A percentile compares a stretch with the other conserved stretches of the same genome.
Evolutionary conservation across 2,888 invertebrate genomes (phyloP).

Genomic region (Amphiduros pacificus): DNA sequence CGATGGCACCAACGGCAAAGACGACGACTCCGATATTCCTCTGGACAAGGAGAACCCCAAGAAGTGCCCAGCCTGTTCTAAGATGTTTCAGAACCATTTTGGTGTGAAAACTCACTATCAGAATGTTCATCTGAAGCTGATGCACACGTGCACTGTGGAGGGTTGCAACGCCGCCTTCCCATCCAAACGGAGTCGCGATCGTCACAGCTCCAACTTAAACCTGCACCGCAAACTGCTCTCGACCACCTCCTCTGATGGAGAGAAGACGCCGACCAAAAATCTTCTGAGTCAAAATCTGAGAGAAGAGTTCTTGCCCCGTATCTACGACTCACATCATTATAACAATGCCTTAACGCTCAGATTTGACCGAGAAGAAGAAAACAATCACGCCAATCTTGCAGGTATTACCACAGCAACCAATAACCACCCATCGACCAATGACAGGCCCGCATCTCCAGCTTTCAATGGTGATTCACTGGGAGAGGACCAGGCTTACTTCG

Average conservation of each 20-base stretch:
- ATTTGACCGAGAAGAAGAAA: not conserved
- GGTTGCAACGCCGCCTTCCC: slow-evolving; percentile 94
- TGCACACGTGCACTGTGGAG: slow-evolving; percentile 93
- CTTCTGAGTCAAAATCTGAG: not conserved
- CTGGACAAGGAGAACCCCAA: slow-evolving; percentile 89
- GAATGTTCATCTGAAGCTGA: slow-evolving; percentile 90
- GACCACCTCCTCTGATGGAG: slow-evolving; percentile 33
- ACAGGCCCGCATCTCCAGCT: not conserved
- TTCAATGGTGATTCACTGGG: not conserved
- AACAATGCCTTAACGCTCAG: too few species aligned
- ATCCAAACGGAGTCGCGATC: slow-evolving; percentile 87
- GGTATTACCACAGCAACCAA: not conserved
- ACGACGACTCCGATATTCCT: slow-evolving; percentile 68
- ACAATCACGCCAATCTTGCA: not conserved
- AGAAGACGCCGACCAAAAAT: slow-evolving; percentile 4
- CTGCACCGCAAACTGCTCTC: slow-evolving; percentile 82
- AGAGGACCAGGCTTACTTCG: slow-evolving; percentile 6
- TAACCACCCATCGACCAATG: not conserved
- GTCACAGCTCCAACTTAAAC: slow-evolving; percentile 88
- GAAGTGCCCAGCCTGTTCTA: slow-evolving; percentile 88
- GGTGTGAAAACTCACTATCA: slow-evolving; percentile 93
- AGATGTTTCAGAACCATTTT: slow-evolving; percentile 90
- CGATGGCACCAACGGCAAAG: not conserved
- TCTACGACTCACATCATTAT: slow-evolving; percentile 4
- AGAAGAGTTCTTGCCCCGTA: slow-evolving; percentile 16